A percentile compares a stretch with the other conserved stretches of the same genome.
These are phyloP conservation scores for Eidolon helvum DNA, from an alignment of 2,113 vertebrate genomes.

Conservation along the genomic window DNA sequence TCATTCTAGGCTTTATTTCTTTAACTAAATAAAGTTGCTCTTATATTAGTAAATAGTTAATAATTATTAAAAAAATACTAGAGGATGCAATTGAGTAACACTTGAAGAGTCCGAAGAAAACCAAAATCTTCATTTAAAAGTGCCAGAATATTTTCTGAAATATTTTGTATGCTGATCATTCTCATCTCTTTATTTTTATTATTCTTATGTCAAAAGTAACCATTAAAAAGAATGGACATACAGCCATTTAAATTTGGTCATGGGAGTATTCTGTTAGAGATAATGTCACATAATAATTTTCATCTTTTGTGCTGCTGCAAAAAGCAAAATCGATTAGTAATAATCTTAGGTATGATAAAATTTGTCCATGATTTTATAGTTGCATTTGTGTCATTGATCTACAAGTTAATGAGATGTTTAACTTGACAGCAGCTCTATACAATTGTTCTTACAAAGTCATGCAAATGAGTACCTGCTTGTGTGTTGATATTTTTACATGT, in stretches of 20 bases:
- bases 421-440: constrained; percentile 53
- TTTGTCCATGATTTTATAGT: constrained; percentile 72
- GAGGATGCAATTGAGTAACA: neutral
- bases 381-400: constrained; percentile 71
- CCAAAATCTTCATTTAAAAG: constrained; percentile 33
- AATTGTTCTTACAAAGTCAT: constrained; percentile 51
- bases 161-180: constrained; percentile 26
- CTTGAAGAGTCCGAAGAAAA: neutral
- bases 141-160: neutral
- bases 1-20: neutral
- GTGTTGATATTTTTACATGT: constrained; percentile 51
- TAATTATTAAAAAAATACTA: neutral
- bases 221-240: neutral
- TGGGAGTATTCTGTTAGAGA: constrained; percentile 39
- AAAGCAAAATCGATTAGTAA: constrained; percentile 77
- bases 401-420: constrained; percentile 78
- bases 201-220: constrained; percentile 58
- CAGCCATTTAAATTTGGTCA: constrained; percentile 54
- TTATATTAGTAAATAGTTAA: constrained; percentile 34
- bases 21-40: constrained; percentile 15
- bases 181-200: constrained; percentile 55
- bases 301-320: constrained; percentile 50
- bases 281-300: constrained; percentile 55
- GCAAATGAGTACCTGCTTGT: constrained; percentile 61
- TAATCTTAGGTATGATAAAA: constrained; percentile 72